A percentile compares a stretch with the other conserved stretches of the same genome.
These are phyloP conservation scores for Heteromyza rotundicornis DNA, from an alignment of 2,888 invertebrate species.

Conservation along the genomic window DNA sequence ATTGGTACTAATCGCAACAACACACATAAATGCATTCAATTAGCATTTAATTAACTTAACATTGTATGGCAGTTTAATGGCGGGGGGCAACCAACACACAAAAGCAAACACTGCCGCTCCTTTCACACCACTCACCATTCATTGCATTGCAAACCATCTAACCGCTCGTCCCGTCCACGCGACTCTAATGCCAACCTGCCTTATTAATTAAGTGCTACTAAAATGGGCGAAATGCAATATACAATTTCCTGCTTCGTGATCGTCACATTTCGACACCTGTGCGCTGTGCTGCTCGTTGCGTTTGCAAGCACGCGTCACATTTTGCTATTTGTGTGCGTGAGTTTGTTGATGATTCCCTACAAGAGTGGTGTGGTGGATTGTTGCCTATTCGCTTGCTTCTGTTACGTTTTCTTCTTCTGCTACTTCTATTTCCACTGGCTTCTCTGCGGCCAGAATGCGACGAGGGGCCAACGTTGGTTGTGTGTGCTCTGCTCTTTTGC, in stretches of 20 bases:
- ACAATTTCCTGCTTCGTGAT: not conserved
- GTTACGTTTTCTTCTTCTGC: not conserved
- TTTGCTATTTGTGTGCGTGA: too few relatives aligned
- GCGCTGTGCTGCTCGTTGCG: slow-evolving; percentile 1
- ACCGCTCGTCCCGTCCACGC: not conserved
- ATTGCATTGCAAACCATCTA: too few relatives aligned
- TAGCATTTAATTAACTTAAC: not conserved
- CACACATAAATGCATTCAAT: not conserved
- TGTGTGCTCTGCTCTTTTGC: not conserved
- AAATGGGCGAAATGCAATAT: not conserved
- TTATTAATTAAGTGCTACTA: not conserved
- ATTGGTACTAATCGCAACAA: not conserved
- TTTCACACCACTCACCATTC: too few relatives aligned
- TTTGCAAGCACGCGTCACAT: not conserved
- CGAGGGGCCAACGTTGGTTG: too few relatives aligned
- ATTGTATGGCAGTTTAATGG: not conserved
- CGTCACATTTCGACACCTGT: slow-evolving; percentile 11
- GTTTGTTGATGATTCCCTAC: too few relatives aligned
- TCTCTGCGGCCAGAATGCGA: not conserved
- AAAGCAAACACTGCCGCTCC: too few relatives aligned
- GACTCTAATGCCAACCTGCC: not conserved
- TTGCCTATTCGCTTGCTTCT: too few relatives aligned
- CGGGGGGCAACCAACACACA: not conserved
- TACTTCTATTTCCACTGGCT: not conserved
- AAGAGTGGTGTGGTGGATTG: too few relatives aligned